Conservation (phyloP, 2,797 vertebrate species). For the Nothura maculosa region DNA sequence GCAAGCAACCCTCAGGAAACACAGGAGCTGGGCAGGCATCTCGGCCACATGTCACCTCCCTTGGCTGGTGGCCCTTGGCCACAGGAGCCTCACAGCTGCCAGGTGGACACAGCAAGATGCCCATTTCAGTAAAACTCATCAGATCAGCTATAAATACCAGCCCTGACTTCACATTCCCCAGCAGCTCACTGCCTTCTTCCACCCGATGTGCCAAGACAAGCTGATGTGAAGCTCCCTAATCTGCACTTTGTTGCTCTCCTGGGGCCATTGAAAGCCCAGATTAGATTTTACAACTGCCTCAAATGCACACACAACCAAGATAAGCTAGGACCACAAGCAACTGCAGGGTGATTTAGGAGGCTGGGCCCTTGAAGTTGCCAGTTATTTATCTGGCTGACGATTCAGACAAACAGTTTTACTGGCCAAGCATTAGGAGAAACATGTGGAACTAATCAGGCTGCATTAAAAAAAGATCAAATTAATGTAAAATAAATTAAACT, state of each 20-base stretch:
- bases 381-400: constrained; percentile 72
- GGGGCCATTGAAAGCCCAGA: constrained; percentile 46
- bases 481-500: not conserved
- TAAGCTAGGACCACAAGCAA: constrained; percentile 19
- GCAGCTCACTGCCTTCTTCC: not conserved
- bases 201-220: constrained; percentile 61
- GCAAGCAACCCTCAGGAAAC: accelerated
- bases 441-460: constrained; percentile 55
- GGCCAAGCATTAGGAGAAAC: constrained; percentile 45
- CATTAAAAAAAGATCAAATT: constrained; percentile 9
- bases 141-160: not conserved
- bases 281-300: constrained; percentile 16
- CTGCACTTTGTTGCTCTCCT: not conserved
- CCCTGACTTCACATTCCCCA: not conserved
- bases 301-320: accelerated
- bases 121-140: not conserved
- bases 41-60: not conserved
- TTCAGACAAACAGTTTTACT: constrained; percentile 67
- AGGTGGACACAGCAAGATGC: not conserved
- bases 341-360: constrained; percentile 59
- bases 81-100: not conserved
- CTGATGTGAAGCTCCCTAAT: not conserved
- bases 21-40: too few species aligned
- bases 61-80: not conserved
- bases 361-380: constrained; percentile 48